Evolutionary conservation across 1,140 invertebrate species (phyloP), one percentile per base, ranked within the genome.

Genomic region (Dufourea novaeangliae): DNA sequence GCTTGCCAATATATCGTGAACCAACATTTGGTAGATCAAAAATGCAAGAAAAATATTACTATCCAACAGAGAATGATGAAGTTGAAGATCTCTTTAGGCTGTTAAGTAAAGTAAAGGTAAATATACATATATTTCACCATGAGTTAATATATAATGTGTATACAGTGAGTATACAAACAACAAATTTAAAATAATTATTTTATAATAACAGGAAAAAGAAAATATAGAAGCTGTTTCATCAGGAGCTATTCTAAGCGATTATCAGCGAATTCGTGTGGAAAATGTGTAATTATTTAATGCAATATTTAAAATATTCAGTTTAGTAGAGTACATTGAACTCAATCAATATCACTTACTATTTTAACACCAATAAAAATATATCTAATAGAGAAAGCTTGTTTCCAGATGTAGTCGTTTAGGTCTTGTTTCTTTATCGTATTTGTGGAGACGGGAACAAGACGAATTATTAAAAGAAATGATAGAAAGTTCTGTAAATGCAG

Each of bases 381-480:
- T 56, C 73, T 62, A 68, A 54, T 61, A 54, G 10, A 14, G 1
- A 82, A 82, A 78, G 57, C 59, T 68, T 73, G 66, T 41, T 90
- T 93, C 52, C 88, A 98, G 97, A 71, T 99, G 99, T 93, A 94
- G 94, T 86, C 95, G 99, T 87, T 95, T 99, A 86, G 96, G 96
- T 84, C 94, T 99, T 79, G 95, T 96, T 78, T 96, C 97, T 50
- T 93, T 99, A 75, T 96, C 97, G 46, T 99, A 98, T 93, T 93
- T 99, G 71, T 99, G 98, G 98, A 95, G 97, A 89, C 93, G 97
- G 89, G 96, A 99, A 93, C 99, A 99, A 93, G 94, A 95, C 86
- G 96, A 98, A 92, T 92, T 99, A 56, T 92, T 99, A n/a, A 95
- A 98, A 92, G 98, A 99, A 94, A 99, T 99, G 98, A 98, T 99